Evolutionary conservation across 2,797 vertebrate genomes (phyloP), one percentile per base, ranked within the genome.

Genomic region (Bradypodion pumilum): DNA sequence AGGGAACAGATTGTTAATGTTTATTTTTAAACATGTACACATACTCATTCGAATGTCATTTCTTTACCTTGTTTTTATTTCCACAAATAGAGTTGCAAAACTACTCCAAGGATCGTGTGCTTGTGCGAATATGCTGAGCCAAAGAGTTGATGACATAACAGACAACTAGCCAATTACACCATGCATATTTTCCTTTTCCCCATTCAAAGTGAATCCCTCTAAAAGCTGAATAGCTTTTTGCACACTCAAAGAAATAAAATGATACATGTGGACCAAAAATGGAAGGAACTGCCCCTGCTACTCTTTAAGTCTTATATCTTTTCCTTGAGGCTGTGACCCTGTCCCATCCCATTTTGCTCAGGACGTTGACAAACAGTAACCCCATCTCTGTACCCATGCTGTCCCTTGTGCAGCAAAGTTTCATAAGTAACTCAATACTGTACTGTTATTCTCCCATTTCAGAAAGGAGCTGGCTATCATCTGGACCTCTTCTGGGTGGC

Each of bases 401-500:
- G 2, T 35, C 59, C 52, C 10, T 8, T 40, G 23, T 29, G 7
- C 9, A 5, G 46, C 27, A 32, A 16, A 46, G 19, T 10, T 25
- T 69, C 2, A 1, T 15, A 4, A 46, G n/a, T 40, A 46, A 46
- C 23, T 16, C 3, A 12, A n/a, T 37, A 25, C n/a, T 29, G 21
- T 73, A n/a, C n/a, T 15, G 5, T 72, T 35, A 60, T 25, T 1
- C 25, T 49, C 1, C 56, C 81, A 86, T 68, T 78, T 35, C 95
- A 99, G 98, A 99, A 99, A 97, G 98, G 98, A 89, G 97, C 98
- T 87, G 98, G 98, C 0, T 99, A 99, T 90, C 98, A 99, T 72
- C 94, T 99, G 94, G 98, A 99, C 84, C 96, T 99, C 81, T 98
- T 99, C 86, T 98, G 95, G 98, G 98, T 99, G 87, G 97, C 97